Conservation (phyloP, 2,888 invertebrate species). For the Elgonia sp. region DNA sequence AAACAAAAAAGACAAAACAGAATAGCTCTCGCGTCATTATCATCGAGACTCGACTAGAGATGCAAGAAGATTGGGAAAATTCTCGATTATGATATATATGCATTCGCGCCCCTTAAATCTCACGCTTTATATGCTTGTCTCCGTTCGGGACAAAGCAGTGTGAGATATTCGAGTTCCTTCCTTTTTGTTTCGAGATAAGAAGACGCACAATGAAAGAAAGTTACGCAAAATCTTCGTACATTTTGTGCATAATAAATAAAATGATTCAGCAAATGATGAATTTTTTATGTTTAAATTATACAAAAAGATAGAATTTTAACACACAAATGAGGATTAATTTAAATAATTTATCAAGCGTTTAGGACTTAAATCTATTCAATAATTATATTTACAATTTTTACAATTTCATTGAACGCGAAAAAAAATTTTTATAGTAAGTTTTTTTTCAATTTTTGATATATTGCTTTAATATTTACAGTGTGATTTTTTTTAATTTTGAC, state of each 20-base stretch:
- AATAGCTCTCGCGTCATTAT: constrained; percentile 75
- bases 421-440: neutral
- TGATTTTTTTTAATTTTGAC: neutral
- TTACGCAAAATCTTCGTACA: constrained; percentile 68
- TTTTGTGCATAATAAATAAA: neutral
- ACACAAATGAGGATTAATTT: constrained; percentile 21
- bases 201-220: constrained; percentile 65
- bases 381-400: constrained; percentile 71
- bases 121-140: constrained; percentile 45
- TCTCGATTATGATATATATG: constrained; percentile 67
- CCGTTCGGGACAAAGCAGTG: constrained; percentile 40
- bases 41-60: constrained; percentile 77
- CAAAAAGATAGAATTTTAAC: neutral
- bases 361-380: constrained; percentile 59
- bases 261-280: neutral
- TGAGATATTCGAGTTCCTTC: constrained; percentile 53
- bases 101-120: constrained; percentile 56
- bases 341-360: constrained; percentile 64
- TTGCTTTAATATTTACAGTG: neutral
- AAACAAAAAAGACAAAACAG: neutral
- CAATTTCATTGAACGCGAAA: constrained; percentile 38
- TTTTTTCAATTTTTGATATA: neutral
- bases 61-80: constrained; percentile 77
- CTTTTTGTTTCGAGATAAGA: neutral
- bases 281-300: neutral